Base-by-base conservation (phyloP, 1,140 invertebrate species). In the Ceratosolen solmsi region DNA sequence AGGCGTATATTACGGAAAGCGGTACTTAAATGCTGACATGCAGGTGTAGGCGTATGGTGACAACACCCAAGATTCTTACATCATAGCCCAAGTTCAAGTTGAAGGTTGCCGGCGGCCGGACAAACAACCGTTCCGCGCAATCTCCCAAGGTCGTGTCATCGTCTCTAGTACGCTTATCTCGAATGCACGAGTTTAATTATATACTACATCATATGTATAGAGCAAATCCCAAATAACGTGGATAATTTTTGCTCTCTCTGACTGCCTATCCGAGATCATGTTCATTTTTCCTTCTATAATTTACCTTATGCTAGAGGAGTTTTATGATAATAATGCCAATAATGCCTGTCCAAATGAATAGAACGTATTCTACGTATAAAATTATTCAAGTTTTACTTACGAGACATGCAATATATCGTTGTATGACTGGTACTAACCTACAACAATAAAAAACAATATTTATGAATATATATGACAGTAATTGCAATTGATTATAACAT, bases 1-100 rank as follows among this genome's bases (percentile, higher is more conserved):
- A 75, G 33, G 51, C 72, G 51, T 13, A 46, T 13, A 8, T 20
- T 33, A 9, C 2, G 25, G 71, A n/a, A 33, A 30, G 49, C 51
- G 54, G 72, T 11, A 25, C 63, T 46, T 63, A 76, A 30, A 8
- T 4, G 30, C 0, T 15, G 30, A n/a, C 7, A 25, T 15, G n/a
- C 22, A 36, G 41, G 41, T 15, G n/a, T 60, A 36, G 56, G 30
- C 17, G 75, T 11, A 41, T 1, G 36, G 15, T n/a, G 51, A 20
- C 38, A n/a, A 60, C 36, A 20, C 25, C 46, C 76, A 78, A 78
- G 60, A 60, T 78, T 27, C 60, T 38, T 22, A 41, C 22, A 9
- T 15, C 38, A 13, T n/a, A 22, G 17, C 30, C 27, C 49, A 84
- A 81, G 79, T 70, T 63, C 84, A 85, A 86, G 84, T 86, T 83